Evolutionary conservation across 1,140 invertebrate genomes (phyloP), one percentile per base, ranked within the genome.

Genomic region (Heliothis virescens): DNA sequence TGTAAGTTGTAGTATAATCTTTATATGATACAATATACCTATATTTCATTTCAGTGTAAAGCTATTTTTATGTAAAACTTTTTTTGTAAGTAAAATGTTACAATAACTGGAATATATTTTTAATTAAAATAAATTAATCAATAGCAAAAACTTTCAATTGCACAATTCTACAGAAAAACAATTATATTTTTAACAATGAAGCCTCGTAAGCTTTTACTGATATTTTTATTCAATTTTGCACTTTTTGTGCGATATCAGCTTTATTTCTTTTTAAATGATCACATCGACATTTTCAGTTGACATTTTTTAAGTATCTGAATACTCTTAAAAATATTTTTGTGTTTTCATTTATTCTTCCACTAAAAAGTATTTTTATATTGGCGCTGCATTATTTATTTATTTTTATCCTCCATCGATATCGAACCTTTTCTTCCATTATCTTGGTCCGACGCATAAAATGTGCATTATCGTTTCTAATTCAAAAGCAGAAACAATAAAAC

Each of bases 191-290:
- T 57, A 72, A 67, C 63, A 72, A 72, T 57, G 53, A 29, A 72
- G 69, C 34, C 34, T 41, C 34, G 34, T 67, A 48, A 48, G 69
- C 29, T 72, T 72, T 72, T 72, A n/a, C 26, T 29, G 53, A 72
- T 72, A 72, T 72, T 72, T 34, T 29, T 72, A 55, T 72, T 72
- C 69, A 72, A 71, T 72, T n/a, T 57, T 18, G 26, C 67, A 41
- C 7, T 55, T 71, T 72, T 72, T 50, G 69, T 34, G 2, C 21
- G 29, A 52, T 53, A 57, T 55, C 21, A 72, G 12, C 34, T 55
- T 34, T 34, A 16, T 55, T 50, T 34, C 52, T 16, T 41, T 72
- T 41, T 57, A 41, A 41, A 41, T 41, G 34, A 41, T 41, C 34
- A 29, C 21, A 52, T 41, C 21, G 52, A 57, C 69, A 26, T 69